phyloP scores from a whole-genome alignment of 2,888 invertebrate species.

The Pseudococcus longispinus region DNA sequence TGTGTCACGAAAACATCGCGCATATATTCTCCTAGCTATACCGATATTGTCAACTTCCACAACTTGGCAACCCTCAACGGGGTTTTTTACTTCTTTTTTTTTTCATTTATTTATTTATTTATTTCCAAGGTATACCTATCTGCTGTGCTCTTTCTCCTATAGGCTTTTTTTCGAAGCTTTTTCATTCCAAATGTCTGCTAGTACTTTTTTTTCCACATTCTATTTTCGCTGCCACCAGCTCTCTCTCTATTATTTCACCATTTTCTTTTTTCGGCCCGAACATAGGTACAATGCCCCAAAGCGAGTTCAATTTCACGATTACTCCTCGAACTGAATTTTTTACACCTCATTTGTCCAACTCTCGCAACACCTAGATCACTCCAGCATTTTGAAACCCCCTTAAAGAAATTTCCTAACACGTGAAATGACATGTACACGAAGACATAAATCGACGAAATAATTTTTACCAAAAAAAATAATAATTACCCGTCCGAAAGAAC shows the following conservation, averaged over 20 bases:
- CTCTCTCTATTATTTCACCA: neutral
- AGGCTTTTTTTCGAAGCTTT: neutral
- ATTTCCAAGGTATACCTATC: neutral
- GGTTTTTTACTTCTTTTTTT: neutral
- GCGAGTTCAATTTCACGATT: too few relatives aligned
- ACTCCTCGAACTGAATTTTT: neutral
- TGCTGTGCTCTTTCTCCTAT: neutral
- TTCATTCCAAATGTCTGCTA: neutral
- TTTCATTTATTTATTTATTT: constrained; percentile 35
- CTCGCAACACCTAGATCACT: neutral
- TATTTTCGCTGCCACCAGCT: neutral
- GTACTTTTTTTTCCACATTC: neutral
- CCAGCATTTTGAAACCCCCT: neutral
- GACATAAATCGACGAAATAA: constrained; percentile 26
- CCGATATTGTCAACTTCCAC: constrained; percentile 52
- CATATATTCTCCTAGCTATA: constrained; percentile 1
- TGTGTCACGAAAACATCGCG: constrained; percentile 50
- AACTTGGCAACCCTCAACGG: constrained; percentile 54
- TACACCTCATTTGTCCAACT: neutral
- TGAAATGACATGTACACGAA: constrained; percentile 31
- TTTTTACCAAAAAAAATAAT: constrained; percentile 30
- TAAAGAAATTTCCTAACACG: neutral
- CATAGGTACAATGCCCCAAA: too few relatives aligned
- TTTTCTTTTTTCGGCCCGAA: neutral
- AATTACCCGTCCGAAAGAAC: constrained; percentile 1